Evolutionary conservation across 1,140 invertebrate genomes (phyloP).

Genomic region (Akabosia matsudoensis): DNA sequence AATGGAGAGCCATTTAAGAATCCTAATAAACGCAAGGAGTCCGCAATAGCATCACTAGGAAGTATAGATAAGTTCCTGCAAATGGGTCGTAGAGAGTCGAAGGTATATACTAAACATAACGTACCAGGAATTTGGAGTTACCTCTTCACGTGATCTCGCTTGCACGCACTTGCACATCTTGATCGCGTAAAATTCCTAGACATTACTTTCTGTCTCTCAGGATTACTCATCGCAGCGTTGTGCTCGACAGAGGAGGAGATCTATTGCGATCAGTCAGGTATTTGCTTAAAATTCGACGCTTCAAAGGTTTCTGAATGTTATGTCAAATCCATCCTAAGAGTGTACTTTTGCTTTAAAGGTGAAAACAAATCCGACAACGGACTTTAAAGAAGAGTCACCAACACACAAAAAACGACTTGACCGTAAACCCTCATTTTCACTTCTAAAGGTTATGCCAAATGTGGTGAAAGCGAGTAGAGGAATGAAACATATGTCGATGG

Average conservation of each 20-base stretch:
- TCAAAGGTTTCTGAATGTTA: neutral
- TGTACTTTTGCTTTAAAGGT: neutral
- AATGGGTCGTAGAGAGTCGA: neutral
- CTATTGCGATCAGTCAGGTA: conserved; percentile 10
- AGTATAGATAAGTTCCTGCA: conserved; percentile 10
- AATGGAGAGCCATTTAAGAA: neutral
- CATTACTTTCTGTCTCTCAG: neutral
- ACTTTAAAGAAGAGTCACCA: neutral
- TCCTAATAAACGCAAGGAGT: neutral
- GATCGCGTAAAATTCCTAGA: too few relatives aligned
- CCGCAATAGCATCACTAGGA: neutral
- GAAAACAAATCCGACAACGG: neutral
- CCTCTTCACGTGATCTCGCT: neutral
- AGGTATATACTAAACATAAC: neutral
- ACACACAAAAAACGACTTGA: neutral
- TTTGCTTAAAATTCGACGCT: neutral
- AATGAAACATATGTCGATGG: neutral
- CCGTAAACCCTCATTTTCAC: neutral
- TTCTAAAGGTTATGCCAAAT: neutral
- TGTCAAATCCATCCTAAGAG: neutral
- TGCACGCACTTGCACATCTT: too few relatives aligned
- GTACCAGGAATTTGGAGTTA: neutral
- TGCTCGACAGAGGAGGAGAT: neutral
- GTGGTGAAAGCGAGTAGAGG: neutral
- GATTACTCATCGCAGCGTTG: neutral